Percentiles rank a stretch among this genome's conserved stretches.
Conservation (phyloP, 2,113 vertebrate species). For the Coracopsis vasa region DNA sequence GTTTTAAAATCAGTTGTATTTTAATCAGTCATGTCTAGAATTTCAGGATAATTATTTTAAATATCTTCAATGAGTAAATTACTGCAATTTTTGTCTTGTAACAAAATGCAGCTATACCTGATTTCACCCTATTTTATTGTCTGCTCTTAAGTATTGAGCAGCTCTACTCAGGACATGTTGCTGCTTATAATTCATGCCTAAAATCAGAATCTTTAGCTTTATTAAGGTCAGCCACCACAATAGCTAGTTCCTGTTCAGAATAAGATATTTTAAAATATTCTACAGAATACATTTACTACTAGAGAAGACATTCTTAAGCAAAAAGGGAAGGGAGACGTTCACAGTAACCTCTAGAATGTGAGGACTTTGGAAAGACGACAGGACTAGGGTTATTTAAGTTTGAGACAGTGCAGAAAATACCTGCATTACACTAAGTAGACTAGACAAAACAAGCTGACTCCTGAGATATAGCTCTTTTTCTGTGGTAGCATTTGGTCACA, state of each 20-base stretch:
- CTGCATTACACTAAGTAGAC: not conserved
- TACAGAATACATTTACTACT: not conserved
- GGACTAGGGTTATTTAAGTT: not conserved
- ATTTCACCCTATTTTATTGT: not conserved
- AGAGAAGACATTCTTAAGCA: not conserved
- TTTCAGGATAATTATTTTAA: not conserved
- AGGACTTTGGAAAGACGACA: not conserved
- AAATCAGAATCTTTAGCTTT: not conserved
- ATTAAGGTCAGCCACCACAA: not conserved
- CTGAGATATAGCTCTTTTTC: not conserved
- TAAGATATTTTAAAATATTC: not conserved
- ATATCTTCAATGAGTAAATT: not conserved
- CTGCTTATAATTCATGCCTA: not conserved
- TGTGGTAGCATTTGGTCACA: rapidly evolving
- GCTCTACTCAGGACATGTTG: not conserved
- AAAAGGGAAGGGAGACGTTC: not conserved
- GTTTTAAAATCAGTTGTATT: not conserved
- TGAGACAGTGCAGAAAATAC: not conserved
- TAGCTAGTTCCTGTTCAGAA: not conserved
- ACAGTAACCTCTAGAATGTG: not conserved
- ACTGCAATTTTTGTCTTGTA: not conserved
- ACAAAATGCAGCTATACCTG: not conserved
- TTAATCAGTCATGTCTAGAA: not conserved
- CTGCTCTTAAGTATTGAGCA: not conserved
- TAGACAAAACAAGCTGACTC: not conserved